phyloP scores from a whole-genome alignment of 2,797 vertebrate genomes.

The Macrochelys suwanniensis region DNA sequence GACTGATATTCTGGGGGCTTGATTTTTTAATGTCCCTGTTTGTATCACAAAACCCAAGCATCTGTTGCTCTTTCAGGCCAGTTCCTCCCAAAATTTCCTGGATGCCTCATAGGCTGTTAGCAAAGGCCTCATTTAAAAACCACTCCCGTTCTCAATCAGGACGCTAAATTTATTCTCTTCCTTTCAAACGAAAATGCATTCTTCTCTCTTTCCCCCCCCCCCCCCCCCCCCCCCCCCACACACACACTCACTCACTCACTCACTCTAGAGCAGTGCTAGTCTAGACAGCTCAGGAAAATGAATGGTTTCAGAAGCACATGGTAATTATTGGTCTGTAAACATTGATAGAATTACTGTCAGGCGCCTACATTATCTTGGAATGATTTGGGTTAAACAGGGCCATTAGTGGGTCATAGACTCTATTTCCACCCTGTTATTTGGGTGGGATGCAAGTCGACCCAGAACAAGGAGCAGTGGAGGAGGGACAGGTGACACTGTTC shows the following conservation, averaged over 20 bases:
- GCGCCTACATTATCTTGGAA: not conserved
- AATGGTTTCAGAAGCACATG: not conserved
- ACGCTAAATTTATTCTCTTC: not conserved
- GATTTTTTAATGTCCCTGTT: not conserved
- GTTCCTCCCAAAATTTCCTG: not conserved
- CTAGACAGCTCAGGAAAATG: slow-evolving; percentile 44
- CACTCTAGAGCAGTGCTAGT: slow-evolving; percentile 31
- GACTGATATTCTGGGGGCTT: not conserved
- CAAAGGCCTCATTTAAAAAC: not conserved
- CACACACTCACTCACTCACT: no score
- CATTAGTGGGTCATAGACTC: not conserved
- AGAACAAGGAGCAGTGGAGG: not conserved
- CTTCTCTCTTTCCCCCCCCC: not conserved
- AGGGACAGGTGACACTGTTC: not conserved
- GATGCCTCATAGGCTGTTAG: not conserved
- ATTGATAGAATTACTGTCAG: not conserved
- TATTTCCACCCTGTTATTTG: not conserved
- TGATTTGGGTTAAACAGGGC: not conserved
- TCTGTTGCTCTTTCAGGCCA: not conserved
- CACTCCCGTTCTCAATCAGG: not conserved
- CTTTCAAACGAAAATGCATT: not conserved
- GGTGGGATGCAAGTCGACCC: not conserved
- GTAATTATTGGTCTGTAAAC: slow-evolving; percentile 33
- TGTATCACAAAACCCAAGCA: not conserved
- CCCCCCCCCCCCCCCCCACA: not conserved